Base-by-base conservation (phyloP, 2,888 invertebrate genomes). In the Augochlorella aurata region DNA sequence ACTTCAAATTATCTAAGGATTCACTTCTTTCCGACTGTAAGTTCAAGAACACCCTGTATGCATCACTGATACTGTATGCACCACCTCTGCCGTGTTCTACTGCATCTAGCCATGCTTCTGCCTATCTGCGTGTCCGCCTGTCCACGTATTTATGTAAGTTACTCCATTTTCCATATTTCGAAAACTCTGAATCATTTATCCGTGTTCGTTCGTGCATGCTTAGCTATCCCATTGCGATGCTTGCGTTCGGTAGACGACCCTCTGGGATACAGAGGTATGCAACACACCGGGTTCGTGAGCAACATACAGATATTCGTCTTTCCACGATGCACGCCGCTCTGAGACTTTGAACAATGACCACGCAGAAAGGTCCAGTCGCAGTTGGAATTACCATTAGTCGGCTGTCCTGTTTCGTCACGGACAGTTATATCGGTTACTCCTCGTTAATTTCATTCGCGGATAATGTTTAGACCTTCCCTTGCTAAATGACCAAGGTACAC, bases 151-250 rank as follows among this genome's bases (percentile, higher is more conserved):
- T 76, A 81, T 74, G 77, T 76, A 83, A 83, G 77, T 88, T 87
- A 90, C 90, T 90, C 89, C 88, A 90, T 90, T 91, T 91, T 92
- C 88, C 91, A 89, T 91, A 91, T 91, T 91, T 92, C 90, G 88
- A 90, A 92, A 92, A 92, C 89, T 90, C 90, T 91, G 92, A 91
- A 92, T 92, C 91, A 91, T 91, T 91, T 90, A 91, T 91, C 90
- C 90, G 83, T 88, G 91, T 84, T 92, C 90, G 90, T 87, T 88
- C 90, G 89, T 90, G 91, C 91, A 90, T 89, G 88, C 86, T 88
- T 84, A 83, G 87, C 85, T 74, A 74, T 67, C 84, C 75, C 73
- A 61, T 63, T 67, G 74, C 69, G 77, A 54, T 47, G 77, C 67
- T 83, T 80, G 74, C 83, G 87, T 83, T 81, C 78, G 74, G 29